These are phyloP conservation scores for Trichopoda pennipes DNA, from an alignment of 2,888 invertebrate species.

Conservation along the genomic window DNA sequence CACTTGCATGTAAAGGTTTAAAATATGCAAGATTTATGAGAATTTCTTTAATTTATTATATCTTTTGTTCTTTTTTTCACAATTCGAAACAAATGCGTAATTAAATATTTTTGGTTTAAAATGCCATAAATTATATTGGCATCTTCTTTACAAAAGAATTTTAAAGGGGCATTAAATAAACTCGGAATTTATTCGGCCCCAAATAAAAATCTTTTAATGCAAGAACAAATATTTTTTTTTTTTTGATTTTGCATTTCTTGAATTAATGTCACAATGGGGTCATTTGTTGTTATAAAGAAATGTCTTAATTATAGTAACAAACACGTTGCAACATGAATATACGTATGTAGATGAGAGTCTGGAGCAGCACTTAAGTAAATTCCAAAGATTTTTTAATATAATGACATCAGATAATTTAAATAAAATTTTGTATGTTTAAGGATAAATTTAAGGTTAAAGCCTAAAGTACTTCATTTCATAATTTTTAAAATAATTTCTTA, in stretches of 20 bases:
- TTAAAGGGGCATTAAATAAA: conserved; percentile 18
- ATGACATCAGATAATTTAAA: not conserved
- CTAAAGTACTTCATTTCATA: not conserved
- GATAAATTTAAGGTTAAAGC: not conserved
- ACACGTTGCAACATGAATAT: conserved; percentile 18
- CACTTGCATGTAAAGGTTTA: conserved; percentile 31
- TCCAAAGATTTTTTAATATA: conserved; percentile 21
- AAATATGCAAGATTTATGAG: conserved; percentile 51
- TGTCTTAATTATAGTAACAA: conserved; percentile 55
- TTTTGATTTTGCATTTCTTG: conserved; percentile 29
- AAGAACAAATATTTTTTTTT: conserved; percentile 35
- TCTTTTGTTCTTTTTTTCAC: conserved; percentile 16
- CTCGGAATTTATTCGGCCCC: conserved; percentile 4
- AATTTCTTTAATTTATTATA: conserved; percentile 31
- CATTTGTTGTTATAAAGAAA: conserved; percentile 56
- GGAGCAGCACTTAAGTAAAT: conserved; percentile 4
- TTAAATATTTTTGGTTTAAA: conserved; percentile 54
- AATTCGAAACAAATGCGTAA: conserved; percentile 50
- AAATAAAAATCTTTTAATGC: conserved; percentile 9
- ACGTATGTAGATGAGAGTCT: not conserved
- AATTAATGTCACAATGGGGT: conserved; percentile 67
- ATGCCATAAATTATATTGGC: conserved; percentile 68
- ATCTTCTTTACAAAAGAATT: conserved; percentile 38
- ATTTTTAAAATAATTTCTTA: not conserved
- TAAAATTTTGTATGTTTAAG: not conserved